Evolutionary conservation across 2,797 vertebrate genomes (phyloP).

Genomic region (Anabas testudineus): DNA sequence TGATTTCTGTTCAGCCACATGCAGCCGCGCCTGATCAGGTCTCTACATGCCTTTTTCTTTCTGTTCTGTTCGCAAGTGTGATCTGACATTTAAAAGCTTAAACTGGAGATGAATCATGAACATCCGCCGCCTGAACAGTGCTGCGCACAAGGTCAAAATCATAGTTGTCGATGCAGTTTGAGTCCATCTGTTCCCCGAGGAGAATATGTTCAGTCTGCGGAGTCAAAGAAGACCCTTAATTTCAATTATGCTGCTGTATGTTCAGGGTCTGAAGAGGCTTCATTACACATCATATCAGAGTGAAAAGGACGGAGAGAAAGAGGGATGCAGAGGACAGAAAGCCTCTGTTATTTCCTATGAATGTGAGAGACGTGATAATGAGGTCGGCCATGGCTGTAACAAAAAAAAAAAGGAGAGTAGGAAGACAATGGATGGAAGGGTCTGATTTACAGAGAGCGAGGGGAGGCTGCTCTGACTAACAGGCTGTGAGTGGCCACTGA

Average conservation of each 20-base stretch:
- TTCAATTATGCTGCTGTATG: slow-evolving; percentile 14
- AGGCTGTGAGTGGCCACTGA: slow-evolving; percentile 3
- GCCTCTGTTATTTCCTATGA: slow-evolving; percentile 26
- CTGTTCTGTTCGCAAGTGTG: not conserved
- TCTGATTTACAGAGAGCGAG: slow-evolving; percentile 1
- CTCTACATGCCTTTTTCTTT: slow-evolving; percentile 5
- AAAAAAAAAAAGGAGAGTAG: slow-evolving; percentile 32
- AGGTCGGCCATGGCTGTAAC: slow-evolving; percentile 18
- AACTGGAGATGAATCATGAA: slow-evolving; percentile 28
- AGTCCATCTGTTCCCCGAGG: slow-evolving; percentile 6
- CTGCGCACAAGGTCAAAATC: not conserved
- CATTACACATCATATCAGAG: slow-evolving; percentile 16
- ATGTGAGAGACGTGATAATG: slow-evolving; percentile 49
- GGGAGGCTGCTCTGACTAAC: slow-evolving; percentile 70
- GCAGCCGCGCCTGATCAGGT: slow-evolving; percentile 15
- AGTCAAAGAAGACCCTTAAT: slow-evolving; percentile 27
- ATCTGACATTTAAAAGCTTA: not conserved
- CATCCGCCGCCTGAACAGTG: slow-evolving; percentile 1
- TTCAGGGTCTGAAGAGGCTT: slow-evolving; percentile 15
- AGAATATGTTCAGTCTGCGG: slow-evolving; percentile 8
- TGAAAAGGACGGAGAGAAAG: slow-evolving; percentile 18
- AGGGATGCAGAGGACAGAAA: slow-evolving; percentile 11
- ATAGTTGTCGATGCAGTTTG: not conserved
- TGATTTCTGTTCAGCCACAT: not conserved
- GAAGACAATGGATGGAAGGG: slow-evolving; percentile 38